Evolutionary conservation across 2,113 vertebrate species (phyloP), one percentile per base, ranked within the genome.

Genomic region (Ochotona curzoniae): DNA sequence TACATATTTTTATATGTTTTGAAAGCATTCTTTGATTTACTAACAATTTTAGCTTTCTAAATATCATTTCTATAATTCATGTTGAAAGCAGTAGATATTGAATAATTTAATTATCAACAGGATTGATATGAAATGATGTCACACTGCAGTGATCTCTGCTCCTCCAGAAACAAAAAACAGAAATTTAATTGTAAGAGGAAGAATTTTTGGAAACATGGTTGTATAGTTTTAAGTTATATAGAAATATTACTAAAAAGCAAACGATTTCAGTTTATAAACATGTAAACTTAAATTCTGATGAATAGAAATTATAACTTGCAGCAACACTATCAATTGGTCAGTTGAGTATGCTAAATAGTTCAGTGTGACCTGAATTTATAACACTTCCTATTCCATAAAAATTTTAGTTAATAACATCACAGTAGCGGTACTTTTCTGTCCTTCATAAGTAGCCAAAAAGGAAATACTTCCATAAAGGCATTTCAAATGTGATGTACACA

Each of bases 251-350:
- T 84, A 28, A 21, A 87, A 47, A 51, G 32, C 49, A 94, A 83
- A 76, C 87, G 82, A 57, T 67, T 87, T 70, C 80, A 5, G 96
- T 97, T 97, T 87, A 87, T 38, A 94, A 81, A 60, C 61, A 86
- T 83, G 9, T 67, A 96, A 96, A 93, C 4, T 73, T 79, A 88
- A 51, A 76, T 44, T 18, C 44, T 89, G 23, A 90, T 44, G 92
- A 86, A 93, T 60, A 84, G 93, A 93, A 63, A 1, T 26, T n/a
- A 26, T 70, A 64, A 85, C 79, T 74, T 49, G 18, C 47, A 91
- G 64, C 30, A 67, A 71, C 2, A 26, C 3, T 51, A 20, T 32
- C 70, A 88, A 66, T 84, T 90, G 90, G 66, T 35, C 95, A 89
- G 83, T 61, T 44, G n/a, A 67, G 85, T 18, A 84, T 81, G 80